Evolutionary conservation across 2,113 vertebrate species (phyloP), one percentile per base, ranked within the genome.

Genomic region (Prunella himalayana): DNA sequence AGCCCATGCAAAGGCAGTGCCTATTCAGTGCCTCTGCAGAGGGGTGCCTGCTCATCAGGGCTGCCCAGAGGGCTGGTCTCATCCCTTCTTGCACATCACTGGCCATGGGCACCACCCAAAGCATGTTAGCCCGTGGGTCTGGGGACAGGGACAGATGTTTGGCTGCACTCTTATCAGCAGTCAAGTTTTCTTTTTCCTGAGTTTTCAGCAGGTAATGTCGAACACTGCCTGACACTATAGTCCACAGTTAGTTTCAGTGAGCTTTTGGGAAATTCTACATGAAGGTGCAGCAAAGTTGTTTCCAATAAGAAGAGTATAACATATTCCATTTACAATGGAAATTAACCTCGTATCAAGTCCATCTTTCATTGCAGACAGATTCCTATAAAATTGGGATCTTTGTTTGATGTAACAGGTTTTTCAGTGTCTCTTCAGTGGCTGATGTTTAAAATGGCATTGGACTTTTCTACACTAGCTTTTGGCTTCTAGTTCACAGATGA

Each of bases 111-210:
- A 37, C 13, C 9, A 23, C 53, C 10, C 23, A 78, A 76, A n/a
- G 6, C 4, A 0, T 1, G 3, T 3, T 9, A 73, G 22, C 15
- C 35, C 10, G 0, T 11, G 24, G 12, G 1, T 42, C 41, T 82
- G 51, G 21, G 20, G 10, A 39, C 25, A 83, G 30, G 27, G 11
- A 7, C 19, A 51, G 9, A 9, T 68, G 20, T 45, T 87, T 79
- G 70, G 35, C 20, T 41, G 25, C 7, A 5, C 13, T 65, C 44
- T n/a, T 39, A 37, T 30, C 37, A 45, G 13, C 37, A 80, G 45
- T 7, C 65, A 60, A 30, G 18, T 35, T 72, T 57, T 71, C 41
- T 82, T 68, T 28, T 57, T 76, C 23, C n/a, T 39, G 18, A 47
- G 13, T 65, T 13, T 87, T 85, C 59, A 35, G 31, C 4, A 31